Percentiles rank a stretch among this genome's conserved stretches.
Evolutionary conservation across 2,113 vertebrate species (phyloP).

Genomic region (Alethe diademata): DNA sequence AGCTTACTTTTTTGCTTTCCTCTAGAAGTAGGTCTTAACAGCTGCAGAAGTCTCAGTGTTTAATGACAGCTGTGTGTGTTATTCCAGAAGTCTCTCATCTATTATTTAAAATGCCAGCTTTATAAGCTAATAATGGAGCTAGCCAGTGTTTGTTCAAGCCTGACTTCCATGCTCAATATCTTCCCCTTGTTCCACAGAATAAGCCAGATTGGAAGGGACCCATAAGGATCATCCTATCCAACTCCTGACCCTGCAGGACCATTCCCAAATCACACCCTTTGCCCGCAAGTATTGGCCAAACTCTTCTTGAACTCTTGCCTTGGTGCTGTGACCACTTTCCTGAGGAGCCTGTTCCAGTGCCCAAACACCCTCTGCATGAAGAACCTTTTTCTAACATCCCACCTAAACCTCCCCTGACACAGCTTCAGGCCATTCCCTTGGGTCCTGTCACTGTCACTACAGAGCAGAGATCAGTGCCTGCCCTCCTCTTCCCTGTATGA

Average conservation of each 20-base stretch:
- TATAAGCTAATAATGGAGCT: background rate
- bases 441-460: background rate
- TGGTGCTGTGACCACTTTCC: background rate
- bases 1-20: background rate
- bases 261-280: background rate
- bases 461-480: background rate
- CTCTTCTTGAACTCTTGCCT: background rate
- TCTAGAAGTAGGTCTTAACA: background rate
- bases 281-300: background rate
- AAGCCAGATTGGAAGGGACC: background rate
- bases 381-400: background rate
- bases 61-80: background rate
- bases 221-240: background rate
- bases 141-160: background rate
- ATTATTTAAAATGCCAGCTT: slow-evolving; percentile 1
- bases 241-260: background rate
- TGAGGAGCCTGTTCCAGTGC: background rate
- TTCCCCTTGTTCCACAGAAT: background rate
- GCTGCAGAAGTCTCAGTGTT: background rate
- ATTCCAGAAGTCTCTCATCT: background rate
- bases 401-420: background rate
- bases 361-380: background rate
- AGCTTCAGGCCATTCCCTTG: rapidly evolving
- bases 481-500: rapidly evolving
- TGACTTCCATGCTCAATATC: background rate